A percentile compares a stretch with the other conserved stretches of the same genome.
These are phyloP conservation scores for Melinaea marsaeus DNA, from an alignment of 2,888 invertebrate species.

Conservation along the genomic window DNA sequence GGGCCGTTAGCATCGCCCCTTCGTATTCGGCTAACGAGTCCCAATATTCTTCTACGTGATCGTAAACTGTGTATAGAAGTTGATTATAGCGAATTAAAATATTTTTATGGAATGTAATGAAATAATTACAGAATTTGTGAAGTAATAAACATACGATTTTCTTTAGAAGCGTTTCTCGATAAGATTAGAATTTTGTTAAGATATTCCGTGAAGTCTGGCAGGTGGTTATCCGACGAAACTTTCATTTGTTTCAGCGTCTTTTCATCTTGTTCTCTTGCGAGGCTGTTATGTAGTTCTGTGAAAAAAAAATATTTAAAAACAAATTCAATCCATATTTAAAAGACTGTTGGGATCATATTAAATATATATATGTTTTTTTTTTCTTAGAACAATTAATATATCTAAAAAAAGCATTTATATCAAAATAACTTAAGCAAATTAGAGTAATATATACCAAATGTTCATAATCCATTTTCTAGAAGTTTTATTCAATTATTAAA, in stretches of 20 bases:
- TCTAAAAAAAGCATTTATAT: too few relatives aligned
- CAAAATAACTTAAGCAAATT: too few relatives aligned
- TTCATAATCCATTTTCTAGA: too few relatives aligned
- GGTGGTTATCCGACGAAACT: constrained; percentile 64
- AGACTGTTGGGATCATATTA: background rate
- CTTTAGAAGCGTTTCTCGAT: constrained; percentile 62
- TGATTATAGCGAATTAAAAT: background rate
- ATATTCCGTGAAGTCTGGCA: constrained; percentile 61
- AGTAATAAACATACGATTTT: constrained; percentile 55
- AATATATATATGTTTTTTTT: too few relatives aligned
- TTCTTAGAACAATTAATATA: too few relatives aligned
- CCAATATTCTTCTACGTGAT: constrained; percentile 75
- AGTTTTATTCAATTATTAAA: too few relatives aligned
- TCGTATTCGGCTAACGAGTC: constrained; percentile 73
- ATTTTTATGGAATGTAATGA: background rate
- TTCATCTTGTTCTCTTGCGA: constrained; percentile 63
- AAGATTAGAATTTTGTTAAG: constrained; percentile 65
- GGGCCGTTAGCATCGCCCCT: constrained; percentile 68
- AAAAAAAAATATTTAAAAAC: too few relatives aligned
- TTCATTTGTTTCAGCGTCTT: constrained; percentile 57
- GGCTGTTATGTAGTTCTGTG: constrained; percentile 60
- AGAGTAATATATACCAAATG: too few relatives aligned
- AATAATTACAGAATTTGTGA: background rate
- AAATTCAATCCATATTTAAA: constrained; percentile 5
- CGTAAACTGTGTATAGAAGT: constrained; percentile 47